Evolutionary conservation across 2,888 invertebrate genomes (phyloP), one percentile per base, ranked within the genome.

Genomic region (Drosophila monieri): DNA sequence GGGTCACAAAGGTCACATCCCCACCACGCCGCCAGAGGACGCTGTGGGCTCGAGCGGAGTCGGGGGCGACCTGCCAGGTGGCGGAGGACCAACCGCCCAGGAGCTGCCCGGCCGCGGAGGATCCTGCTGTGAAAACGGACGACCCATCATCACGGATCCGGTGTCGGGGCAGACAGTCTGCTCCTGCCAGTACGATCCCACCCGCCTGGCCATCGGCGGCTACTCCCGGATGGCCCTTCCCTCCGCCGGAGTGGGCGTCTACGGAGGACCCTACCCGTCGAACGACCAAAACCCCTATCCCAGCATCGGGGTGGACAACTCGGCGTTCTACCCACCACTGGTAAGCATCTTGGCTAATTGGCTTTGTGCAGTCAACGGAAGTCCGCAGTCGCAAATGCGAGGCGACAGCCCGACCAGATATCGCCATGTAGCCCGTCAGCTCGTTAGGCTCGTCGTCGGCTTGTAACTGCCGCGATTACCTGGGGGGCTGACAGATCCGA

Each of bases 291-390:
- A 97, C 90, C 97, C 97, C 37, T 97, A 97, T 90, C 97, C 97
- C 27, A 97, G 97, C 92, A 97, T 97, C 92, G 96, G 97, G 60
- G 96, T 97, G 85, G 97, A 97, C 91, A 97, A 97, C 89, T 97
- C 98, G 35, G 97, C 98, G 54, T 98, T 98, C 93, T 98, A 98
- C 93, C 97, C 97, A 73, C 97, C 98, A 74, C 92, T 98, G 96
- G 98, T 98, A 94, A 95, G 97, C 95, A 46, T 23, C 12, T 15
- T 46, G 52, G 43, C 65, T 86, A 84, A 86, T 87, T 88, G 85
- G 85, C 78, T 85, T 79, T 83, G 78, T 75, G 68, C 80, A 85
- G 64, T 51, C 47, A 49, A 65, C 72, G 74, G 60, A 77, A 85
- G 73, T 86, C 75, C 79, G 78, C 53, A 35, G 35, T 35, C 39